Base-by-base conservation (phyloP, 1,140 invertebrate genomes). In the Macrobrachium rosenbergii region DNA sequence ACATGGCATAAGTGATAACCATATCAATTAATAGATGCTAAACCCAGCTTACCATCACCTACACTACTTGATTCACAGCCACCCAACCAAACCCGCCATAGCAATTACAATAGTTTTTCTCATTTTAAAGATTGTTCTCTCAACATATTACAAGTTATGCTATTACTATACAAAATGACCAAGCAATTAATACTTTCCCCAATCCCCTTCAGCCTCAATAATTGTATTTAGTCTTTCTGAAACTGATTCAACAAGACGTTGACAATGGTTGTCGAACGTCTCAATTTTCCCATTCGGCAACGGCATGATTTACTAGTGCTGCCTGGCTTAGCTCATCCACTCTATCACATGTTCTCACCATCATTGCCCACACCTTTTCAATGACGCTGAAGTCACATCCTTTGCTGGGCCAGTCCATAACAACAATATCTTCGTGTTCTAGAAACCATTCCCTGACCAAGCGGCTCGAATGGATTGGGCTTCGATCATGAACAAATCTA, bases 221-320 rank as follows among this genome's bases (percentile, higher is more conserved):
- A 67, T 67, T 67, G 63, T 67, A 67, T 67, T 67, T 23, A 67
- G 16, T 5, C 73, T 45, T 43, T 76, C 14, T 58, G n/a, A 5
- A 76, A 76, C 73, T 76, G 73, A 76, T 16, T 76, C 73, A 76
- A 45, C 73, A 76, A 76, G 73, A 76, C 73, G 73, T 76, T 76
- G 73, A 76, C n/a, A n/a, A n/a, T n/a, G n/a, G n/a, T n/a, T n/a
- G n/a, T n/a, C n/a, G n/a, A n/a, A n/a, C n/a, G n/a, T n/a, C n/a
- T n/a, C n/a, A n/a, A n/a, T n/a, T n/a, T n/a, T n/a, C n/a, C n/a
- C n/a, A n/a, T n/a, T n/a, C n/a, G n/a, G n/a, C n/a, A n/a, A n/a
- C n/a, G n/a, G n/a, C n/a, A 6, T n/a, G n/a, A n/a, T n/a, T n/a
- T n/a, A n/a, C n/a, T n/a, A n/a, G n/a, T n/a, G n/a, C n/a, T n/a